Evolutionary conservation across 2,113 vertebrate species (phyloP), one percentile per base, ranked within the genome.

Genomic region (Mesitornis unicolor): DNA sequence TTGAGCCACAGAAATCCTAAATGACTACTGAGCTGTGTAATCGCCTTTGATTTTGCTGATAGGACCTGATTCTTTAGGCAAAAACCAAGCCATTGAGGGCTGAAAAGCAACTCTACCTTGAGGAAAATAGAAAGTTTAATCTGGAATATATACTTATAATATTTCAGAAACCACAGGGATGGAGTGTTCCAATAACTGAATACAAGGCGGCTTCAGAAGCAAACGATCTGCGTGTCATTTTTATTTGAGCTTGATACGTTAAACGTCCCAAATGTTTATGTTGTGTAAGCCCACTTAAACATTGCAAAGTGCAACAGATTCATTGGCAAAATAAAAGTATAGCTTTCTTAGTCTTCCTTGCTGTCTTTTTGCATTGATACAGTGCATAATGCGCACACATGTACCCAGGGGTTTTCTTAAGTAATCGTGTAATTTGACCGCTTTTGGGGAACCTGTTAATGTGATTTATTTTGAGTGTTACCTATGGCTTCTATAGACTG

Each of bases 1-100:
- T 98, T 98, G 98, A 97, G 98, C 99, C 99, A 95, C 99, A 99
- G 99, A 99, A 99, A 99, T 99, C 98, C 98, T 98, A 99, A 98
- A 98, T 98, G 99, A 98, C 98, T 99, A 98, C 98, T 96, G 98
- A 98, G 98, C 98, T 98, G 97, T 98, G 98, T 98, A 98, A 99
- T 98, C 95, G 97, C 97, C 98, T 99, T 98, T 99, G 98, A 98
- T 98, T 98, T 98, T 96, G 96, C 98, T 98, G 98, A 99, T 98
- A 98, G 98, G 98, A 98, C 98, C 97, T 95, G 97, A 98, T 98
- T 98, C 98, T 98, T 98, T 94, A 96, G 95, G 97, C 95, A 96
- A 97, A 98, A 98, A 97, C 97, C 97, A 97, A 98, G 97, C 81
- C 96, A 97, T 97, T 98, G 97, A 98, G 95, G 97, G 96, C 98